phyloP scores from a whole-genome alignment of 2,888 invertebrate genomes.

The Petrolisthes manimaculis region DNA sequence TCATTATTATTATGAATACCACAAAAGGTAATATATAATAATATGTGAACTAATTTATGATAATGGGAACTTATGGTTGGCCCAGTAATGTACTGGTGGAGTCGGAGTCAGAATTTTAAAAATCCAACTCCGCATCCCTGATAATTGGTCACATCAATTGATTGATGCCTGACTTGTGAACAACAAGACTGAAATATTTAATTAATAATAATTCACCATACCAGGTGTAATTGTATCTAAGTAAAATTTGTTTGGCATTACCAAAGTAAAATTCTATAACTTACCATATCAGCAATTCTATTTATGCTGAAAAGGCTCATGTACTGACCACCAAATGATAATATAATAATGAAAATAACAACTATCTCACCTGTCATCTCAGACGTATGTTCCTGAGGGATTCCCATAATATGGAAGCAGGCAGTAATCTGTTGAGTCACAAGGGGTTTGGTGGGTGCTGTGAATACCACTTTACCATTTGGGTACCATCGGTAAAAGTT shows the following conservation, averaged over 20 bases:
- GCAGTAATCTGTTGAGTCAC: constrained; percentile 95
- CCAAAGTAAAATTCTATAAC: neutral
- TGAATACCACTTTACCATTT: constrained; percentile 85
- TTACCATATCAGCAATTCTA: neutral
- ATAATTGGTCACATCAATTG: too few relatives aligned
- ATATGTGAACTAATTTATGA: too few relatives aligned
- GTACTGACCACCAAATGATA: neutral
- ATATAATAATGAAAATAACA: neutral
- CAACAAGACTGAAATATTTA: too few relatives aligned
- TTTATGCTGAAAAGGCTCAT: neutral
- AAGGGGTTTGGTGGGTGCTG: constrained; percentile 93
- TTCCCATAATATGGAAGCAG: constrained; percentile 90
- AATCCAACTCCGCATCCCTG: too few relatives aligned
- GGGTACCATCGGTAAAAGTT: constrained; percentile 92
- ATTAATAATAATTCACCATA: neutral
- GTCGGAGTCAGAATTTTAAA: too few relatives aligned
- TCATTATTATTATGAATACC: too few relatives aligned
- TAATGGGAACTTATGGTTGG: too few relatives aligned
- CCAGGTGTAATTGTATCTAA: neutral
- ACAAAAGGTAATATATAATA: too few relatives aligned
- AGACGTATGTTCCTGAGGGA: constrained; percentile 83
- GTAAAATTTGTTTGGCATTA: neutral
- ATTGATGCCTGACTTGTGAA: too few relatives aligned
- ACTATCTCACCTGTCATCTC: constrained; percentile 84
- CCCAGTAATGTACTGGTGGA: too few relatives aligned